These are phyloP conservation scores for Gymnopithys bicolor DNA, from an alignment of 2,797 vertebrate genomes.

Conservation along the genomic window DNA sequence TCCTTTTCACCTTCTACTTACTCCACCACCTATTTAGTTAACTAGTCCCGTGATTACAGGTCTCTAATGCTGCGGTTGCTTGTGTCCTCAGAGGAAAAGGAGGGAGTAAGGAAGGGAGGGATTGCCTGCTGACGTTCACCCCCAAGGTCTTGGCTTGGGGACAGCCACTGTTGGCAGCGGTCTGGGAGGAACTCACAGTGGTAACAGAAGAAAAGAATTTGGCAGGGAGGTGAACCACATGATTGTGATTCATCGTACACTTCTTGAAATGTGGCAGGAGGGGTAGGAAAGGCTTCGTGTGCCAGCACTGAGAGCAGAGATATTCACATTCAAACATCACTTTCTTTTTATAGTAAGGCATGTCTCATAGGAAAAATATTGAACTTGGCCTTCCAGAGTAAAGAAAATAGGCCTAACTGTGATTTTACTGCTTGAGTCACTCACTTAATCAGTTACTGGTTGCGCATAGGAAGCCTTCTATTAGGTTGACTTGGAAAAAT, in stretches of 20 bases:
- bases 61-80: neutral
- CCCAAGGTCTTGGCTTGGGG: slow-evolving; percentile 78
- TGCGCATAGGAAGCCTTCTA: slow-evolving; percentile 79
- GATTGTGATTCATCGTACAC: slow-evolving; percentile 84
- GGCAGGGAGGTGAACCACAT: slow-evolving; percentile 81
- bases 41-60: neutral
- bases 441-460: slow-evolving; percentile 80
- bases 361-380: slow-evolving; percentile 88
- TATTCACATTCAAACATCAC: slow-evolving; percentile 84
- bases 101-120: neutral
- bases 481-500: slow-evolving; percentile 71
- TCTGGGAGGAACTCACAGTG: slow-evolving; percentile 76
- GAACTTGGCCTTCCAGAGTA: slow-evolving; percentile 80
- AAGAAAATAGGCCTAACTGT: slow-evolving; percentile 75
- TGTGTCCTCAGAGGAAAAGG: slow-evolving; percentile 8
- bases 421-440: slow-evolving; percentile 82
- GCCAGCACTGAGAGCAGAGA: slow-evolving; percentile 80
- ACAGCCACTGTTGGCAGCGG: slow-evolving; percentile 81
- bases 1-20: neutral
- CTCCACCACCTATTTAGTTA: neutral
- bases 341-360: slow-evolving; percentile 88
- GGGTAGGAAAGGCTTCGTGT: slow-evolving; percentile 76
- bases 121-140: slow-evolving; percentile 25
- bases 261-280: slow-evolving; percentile 81
- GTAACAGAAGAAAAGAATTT: slow-evolving; percentile 83